A percentile compares a stretch with the other conserved stretches of the same genome.
phyloP scores from a whole-genome alignment of 2,888 invertebrate genomes.

The Scrobipalpa costella region DNA sequence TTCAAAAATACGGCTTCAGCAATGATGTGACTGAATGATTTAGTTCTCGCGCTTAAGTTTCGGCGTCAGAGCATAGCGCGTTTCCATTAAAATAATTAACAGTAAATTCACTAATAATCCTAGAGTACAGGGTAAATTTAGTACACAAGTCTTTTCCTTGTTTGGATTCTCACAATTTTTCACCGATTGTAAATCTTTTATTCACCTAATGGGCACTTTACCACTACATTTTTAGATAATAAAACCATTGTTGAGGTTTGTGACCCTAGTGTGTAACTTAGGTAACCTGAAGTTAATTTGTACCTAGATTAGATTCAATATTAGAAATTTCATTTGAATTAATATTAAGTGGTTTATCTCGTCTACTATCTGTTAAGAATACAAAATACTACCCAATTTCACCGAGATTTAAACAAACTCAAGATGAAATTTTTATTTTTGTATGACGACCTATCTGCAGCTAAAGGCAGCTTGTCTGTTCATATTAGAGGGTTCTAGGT shows the following conservation, averaged over 20 bases:
- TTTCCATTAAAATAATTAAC: constrained; percentile 58
- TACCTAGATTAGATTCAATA: constrained; percentile 62
- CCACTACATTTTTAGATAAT: constrained; percentile 62
- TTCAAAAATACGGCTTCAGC: no score
- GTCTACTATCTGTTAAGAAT: constrained; percentile 7
- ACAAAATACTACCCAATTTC: background rate
- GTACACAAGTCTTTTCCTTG: constrained; percentile 69
- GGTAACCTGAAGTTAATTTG: constrained; percentile 60
- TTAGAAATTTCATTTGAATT: constrained; percentile 52
- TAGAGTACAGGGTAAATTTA: constrained; percentile 81
- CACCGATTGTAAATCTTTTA: constrained; percentile 71
- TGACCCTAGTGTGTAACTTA: constrained; percentile 68
- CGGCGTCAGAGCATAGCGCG: constrained; percentile 35
- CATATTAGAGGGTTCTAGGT: background rate
- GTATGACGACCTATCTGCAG: background rate
- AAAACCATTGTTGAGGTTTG: constrained; percentile 71
- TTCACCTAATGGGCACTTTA: constrained; percentile 74
- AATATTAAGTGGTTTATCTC: constrained; percentile 43
- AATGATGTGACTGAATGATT: constrained; percentile 69
- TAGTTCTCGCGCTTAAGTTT: constrained; percentile 44
- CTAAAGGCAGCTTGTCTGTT: background rate
- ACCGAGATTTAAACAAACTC: background rate
- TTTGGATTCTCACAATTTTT: constrained; percentile 73
- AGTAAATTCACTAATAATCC: constrained; percentile 73
- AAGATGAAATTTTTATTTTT: background rate